Conservation (phyloP, 2,113 vertebrate genomes). For the Heliornis fulica region DNA sequence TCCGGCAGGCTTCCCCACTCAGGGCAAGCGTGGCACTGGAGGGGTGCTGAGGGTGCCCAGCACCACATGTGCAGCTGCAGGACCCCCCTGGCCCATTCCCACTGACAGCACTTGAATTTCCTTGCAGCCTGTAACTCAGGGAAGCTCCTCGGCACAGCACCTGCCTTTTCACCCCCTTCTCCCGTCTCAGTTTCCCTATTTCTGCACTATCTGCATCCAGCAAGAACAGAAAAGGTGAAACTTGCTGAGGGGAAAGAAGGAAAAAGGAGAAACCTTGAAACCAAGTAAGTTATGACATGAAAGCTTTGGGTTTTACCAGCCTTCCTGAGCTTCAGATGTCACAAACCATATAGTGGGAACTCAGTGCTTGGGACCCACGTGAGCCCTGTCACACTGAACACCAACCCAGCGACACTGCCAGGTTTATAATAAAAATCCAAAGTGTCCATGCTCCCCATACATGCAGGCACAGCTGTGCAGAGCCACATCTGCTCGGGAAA, state of each 20-base stretch:
- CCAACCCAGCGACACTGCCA: constrained; percentile 3
- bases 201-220: neutral
- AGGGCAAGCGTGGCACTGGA: neutral
- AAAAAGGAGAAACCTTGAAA: neutral
- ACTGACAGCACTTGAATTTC: neutral
- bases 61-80: neutral
- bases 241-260: neutral
- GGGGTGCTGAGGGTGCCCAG: neutral
- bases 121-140: neutral
- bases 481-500: constrained; percentile 27
- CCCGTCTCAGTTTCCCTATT: neutral
- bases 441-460: neutral
- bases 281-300: constrained; percentile 1
- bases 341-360: too few species aligned
- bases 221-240: neutral
- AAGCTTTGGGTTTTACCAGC: neutral
- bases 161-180: neutral
- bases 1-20: neutral
- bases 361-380: neutral
- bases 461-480: constrained; percentile 51
- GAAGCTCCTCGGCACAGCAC: neutral
- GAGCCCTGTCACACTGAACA: neutral
- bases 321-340: neutral
- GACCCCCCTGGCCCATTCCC: neutral
- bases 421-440: constrained; percentile 35